Percentiles rank a stretch among this genome's conserved stretches.
Evolutionary conservation across 1,140 invertebrate species (phyloP).

Genomic region (Drosophila mojavensis): DNA sequence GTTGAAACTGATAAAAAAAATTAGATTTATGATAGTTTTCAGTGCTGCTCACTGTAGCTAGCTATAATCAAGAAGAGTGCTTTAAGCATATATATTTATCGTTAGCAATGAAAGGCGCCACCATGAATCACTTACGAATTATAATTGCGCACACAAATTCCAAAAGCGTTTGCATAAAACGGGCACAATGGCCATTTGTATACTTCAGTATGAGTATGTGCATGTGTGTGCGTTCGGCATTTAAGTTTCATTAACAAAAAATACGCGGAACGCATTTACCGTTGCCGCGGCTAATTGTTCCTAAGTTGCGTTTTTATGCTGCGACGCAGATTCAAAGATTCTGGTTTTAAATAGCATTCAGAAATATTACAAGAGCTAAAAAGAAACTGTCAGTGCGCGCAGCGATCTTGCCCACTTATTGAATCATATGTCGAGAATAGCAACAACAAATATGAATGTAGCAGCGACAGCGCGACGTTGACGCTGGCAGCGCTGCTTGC

Average conservation of each 20-base stretch:
- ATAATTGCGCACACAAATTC: conserved; percentile 40
- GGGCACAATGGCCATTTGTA: conserved; percentile 30
- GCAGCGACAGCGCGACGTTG: conserved; percentile 30
- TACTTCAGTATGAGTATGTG: neutral
- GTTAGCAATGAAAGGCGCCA: conserved; percentile 12
- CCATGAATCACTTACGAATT: conserved; percentile 32
- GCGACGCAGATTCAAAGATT: conserved; percentile 21
- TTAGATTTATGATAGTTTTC: conserved; percentile 70
- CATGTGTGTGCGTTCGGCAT: conserved; percentile 10
- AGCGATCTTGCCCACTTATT: conserved; percentile 67
- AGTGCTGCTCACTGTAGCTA: conserved; percentile 17
- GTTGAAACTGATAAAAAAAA: conserved; percentile 62
- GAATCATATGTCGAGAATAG: conserved; percentile 84
- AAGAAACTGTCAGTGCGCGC: conserved; percentile 44
- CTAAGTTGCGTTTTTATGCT: conserved; percentile 19
- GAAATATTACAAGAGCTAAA: conserved; percentile 58
- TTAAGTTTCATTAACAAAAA: conserved; percentile 44
- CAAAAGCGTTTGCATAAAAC: conserved; percentile 46
- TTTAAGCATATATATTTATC: conserved; percentile 6
- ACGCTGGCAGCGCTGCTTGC: conserved; percentile 51
- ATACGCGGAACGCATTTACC: conserved; percentile 15
- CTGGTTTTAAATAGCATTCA: conserved; percentile 64
- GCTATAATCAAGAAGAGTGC: neutral
- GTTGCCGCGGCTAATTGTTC: conserved; percentile 29
- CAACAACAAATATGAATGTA: conserved; percentile 73